Evolutionary conservation across 1,140 invertebrate genomes (phyloP).

Genomic region (Maconellicoccus hirsutus): DNA sequence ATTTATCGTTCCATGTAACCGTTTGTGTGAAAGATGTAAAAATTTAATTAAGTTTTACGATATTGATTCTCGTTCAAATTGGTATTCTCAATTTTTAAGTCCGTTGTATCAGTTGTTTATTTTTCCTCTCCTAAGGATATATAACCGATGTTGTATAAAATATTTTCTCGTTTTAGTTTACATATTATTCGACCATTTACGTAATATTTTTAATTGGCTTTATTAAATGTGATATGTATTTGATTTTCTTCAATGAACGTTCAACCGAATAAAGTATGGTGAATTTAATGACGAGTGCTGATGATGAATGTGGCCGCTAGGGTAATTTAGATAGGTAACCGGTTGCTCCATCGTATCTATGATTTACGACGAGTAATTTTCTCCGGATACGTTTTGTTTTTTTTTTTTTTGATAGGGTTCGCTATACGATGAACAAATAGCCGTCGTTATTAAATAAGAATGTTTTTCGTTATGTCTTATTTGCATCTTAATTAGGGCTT

Average conservation of each 20-base stretch:
- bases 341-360: background rate
- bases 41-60: conserved; percentile 1
- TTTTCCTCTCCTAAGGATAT: background rate
- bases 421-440: background rate
- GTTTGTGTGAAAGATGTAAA: background rate
- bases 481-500: conserved; percentile 8
- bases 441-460: conserved; percentile 1
- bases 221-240: background rate
- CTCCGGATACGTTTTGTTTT: background rate
- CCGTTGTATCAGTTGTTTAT: background rate
- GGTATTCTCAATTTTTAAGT: background rate
- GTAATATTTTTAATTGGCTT: background rate
- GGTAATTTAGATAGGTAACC: background rate
- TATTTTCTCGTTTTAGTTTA: background rate
- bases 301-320: conserved; percentile 2
- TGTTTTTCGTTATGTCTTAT: background rate
- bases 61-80: background rate
- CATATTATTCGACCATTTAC: background rate
- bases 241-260: background rate
- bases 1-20: background rate
- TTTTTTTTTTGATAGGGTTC: background rate
- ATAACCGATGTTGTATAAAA: background rate
- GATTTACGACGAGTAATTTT: conserved; percentile 4
- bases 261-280: background rate
- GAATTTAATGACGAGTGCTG: background rate